A percentile compares a stretch with the other conserved stretches of the same genome.
These are phyloP conservation scores for Menidia beryllina DNA, from an alignment of 2,113 vertebrate genomes.

Conservation along the genomic window DNA sequence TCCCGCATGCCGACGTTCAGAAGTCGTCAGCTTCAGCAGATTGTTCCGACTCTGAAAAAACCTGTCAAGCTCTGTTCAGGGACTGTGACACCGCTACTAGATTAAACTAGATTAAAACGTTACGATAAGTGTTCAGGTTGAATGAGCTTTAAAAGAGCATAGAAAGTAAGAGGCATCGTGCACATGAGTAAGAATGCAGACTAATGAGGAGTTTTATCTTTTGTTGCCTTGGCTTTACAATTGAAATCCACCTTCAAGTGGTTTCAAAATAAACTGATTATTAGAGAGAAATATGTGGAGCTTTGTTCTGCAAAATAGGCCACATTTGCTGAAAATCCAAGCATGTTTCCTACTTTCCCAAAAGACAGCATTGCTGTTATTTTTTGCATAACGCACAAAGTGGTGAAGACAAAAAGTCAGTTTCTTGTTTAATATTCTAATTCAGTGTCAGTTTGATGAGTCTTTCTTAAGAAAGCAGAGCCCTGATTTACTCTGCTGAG, in stretches of 20 bases:
- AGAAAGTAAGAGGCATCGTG: no score
- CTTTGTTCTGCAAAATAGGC: neutral
- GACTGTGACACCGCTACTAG: neutral
- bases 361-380: neutral
- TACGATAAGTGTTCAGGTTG: neutral
- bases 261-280: no score
- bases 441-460: no score
- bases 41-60: no score
- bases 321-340: neutral
- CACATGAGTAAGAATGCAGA: no score
- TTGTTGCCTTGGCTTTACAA: neutral
- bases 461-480: neutral
- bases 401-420: no score
- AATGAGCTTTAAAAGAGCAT: neutral
- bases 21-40: neutral
- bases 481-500: conserved; percentile 1
- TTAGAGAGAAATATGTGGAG: neutral
- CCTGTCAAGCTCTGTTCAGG: neutral
- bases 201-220: neutral
- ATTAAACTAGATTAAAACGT: neutral
- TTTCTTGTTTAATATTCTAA: no score
- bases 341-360: neutral
- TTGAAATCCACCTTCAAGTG: neutral
- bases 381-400: no score
- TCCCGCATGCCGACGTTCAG: conserved; percentile 7